phyloP scores from a whole-genome alignment of 2,888 invertebrate genomes.

The Drosophila nigritarsus region DNA sequence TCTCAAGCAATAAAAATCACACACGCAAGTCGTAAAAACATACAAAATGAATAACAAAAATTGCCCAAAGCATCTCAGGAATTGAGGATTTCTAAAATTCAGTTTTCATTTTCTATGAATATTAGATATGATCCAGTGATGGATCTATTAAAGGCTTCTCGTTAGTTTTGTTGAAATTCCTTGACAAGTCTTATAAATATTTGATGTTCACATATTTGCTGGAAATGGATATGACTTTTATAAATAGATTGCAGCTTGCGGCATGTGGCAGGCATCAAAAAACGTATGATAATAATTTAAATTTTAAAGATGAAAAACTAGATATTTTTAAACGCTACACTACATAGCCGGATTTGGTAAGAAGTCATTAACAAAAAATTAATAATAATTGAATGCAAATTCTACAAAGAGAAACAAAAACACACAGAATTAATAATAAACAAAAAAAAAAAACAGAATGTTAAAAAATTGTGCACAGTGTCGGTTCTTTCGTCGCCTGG shows the following conservation, averaged over 20 bases:
- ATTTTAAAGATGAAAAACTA: not conserved
- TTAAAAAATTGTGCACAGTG: not conserved
- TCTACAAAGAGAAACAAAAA: not conserved
- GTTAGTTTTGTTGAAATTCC: not conserved
- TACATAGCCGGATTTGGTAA: not conserved
- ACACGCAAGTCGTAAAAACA: not conserved
- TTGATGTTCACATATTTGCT: not conserved
- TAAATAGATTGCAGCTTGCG: not conserved
- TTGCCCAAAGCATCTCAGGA: not conserved
- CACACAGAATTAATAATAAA: not conserved
- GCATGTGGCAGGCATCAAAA: not conserved
- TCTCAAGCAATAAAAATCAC: conserved; percentile 3
- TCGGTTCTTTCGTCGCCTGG: not conserved
- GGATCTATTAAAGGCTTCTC: not conserved
- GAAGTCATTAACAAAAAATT: not conserved
- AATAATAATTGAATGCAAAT: not conserved
- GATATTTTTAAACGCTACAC: not conserved
- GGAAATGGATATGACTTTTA: not conserved
- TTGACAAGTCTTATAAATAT: not conserved
- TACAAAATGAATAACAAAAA: not conserved
- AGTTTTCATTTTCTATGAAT: not conserved
- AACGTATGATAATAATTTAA: not conserved
- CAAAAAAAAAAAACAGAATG: not conserved
- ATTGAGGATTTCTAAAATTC: not conserved
- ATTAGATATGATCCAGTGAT: not conserved